Evolutionary conservation across 1,140 invertebrate species (phyloP).

Genomic region (Aphaenogaster rudis): DNA sequence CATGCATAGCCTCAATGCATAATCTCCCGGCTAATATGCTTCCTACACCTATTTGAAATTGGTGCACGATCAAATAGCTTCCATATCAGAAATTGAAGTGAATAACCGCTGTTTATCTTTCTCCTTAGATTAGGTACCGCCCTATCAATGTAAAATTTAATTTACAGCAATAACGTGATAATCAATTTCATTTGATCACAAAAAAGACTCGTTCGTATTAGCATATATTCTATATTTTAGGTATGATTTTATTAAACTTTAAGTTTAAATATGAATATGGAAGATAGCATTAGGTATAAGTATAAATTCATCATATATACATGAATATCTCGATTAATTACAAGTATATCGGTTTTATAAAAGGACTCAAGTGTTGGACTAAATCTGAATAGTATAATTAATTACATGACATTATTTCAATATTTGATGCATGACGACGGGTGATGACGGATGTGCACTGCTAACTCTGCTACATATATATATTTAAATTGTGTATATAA

Average conservation of each 20-base stretch:
- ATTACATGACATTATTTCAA: not conserved
- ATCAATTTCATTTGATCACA: not conserved
- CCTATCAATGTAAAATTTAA: not conserved
- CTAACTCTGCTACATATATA: not conserved
- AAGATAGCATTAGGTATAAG: not conserved
- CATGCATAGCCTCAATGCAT: constrained; percentile 50
- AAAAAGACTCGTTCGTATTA: not conserved
- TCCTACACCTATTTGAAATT: constrained; percentile 39
- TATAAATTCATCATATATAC: not conserved
- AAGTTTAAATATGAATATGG: not conserved
- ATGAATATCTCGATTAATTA: not conserved
- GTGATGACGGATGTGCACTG: not conserved
- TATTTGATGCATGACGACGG: not conserved
- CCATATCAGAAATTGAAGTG: constrained; percentile 41
- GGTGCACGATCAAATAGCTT: constrained; percentile 23
- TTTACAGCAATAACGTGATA: not conserved
- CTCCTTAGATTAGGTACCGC: not conserved
- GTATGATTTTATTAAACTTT: not conserved
- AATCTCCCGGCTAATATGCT: constrained; percentile 47
- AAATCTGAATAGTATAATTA: not conserved
- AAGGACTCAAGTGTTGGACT: not conserved
- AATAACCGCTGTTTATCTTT: constrained; percentile 14
- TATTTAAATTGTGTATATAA: not conserved
- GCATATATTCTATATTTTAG: not conserved
- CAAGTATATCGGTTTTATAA: not conserved